Base-by-base conservation (phyloP, 2,888 invertebrate species). In the Drosophila yooni region DNA sequence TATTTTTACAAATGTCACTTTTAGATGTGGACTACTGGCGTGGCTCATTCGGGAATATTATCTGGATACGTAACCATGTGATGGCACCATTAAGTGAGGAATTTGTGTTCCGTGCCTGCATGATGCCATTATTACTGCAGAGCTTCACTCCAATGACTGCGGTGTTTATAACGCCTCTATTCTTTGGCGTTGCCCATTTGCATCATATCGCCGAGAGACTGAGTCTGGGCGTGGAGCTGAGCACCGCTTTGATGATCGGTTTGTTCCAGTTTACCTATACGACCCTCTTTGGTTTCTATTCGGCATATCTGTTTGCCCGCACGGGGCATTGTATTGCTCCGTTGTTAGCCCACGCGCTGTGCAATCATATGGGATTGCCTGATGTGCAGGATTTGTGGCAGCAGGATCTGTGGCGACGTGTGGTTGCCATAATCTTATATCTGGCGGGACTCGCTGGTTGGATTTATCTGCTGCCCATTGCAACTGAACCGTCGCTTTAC, bases 281-380 rank as follows among this genome's bases (percentile, higher is more conserved):
- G 3, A 97, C 97, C 61, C 92, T 99, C 57, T 99, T 99, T 94
- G 99, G 99, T 69, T 96, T 96, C 56, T 99, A 99, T 93, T 98
- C 98, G 8, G 97, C 98, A n/a, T 98, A 96, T 92, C 93, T 99
- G 56, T 98, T 98, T 93, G 94, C 97, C 13, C 95, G 97, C 92
- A 99, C 98, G 3, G 98, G 98, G 43, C 98, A 99, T 92, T 95
- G 99, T 84, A 94, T 96, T 25, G 97, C 98, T 1, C 97, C 98
- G 4, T 95, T 98, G 82, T 93, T 98, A 21, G 98, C 96, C 2
- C 99, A 99, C 93, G 96, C 97, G 38, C 98, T 98, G 93, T 99
- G 99, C 93, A 99, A 99, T 93, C 97, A 98, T 93, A 98, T 99
- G 98, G 99, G 99, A 10, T 96, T 99, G 91, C 99, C 99, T 0